Base-by-base conservation (phyloP, 2,888 invertebrate species). In the Dryococelus australis region DNA sequence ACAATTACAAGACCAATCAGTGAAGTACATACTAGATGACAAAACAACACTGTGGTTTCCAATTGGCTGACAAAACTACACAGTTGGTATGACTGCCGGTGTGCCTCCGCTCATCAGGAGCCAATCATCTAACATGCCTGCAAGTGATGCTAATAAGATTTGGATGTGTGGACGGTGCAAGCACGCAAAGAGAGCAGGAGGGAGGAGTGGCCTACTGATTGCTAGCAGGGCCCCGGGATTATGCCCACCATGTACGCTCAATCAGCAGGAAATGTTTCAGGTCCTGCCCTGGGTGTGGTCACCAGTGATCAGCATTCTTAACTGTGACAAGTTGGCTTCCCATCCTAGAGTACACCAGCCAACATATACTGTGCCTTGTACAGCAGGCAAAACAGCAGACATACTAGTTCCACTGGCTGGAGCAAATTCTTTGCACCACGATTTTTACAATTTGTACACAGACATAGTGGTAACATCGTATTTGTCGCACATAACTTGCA, bases 121-220 rank as follows among this genome's bases (percentile, higher is more conserved):
- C 65, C 65, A 65, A n/a, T 65, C 65, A 65, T 24, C n/a, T 65
- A 65, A 65, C 65, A 65, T n/a, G 65, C 65, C 8, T 16, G n/a
- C 65, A n/a, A 65, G 65, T n/a, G 65, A 65, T 65, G 65, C 65
- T 65, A 65, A 65, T n/a, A 65, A 65, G 65, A n/a, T 65, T 65
- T 65, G 24, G 65, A 65, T 65, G 65, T 65, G 1, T 65, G 65
- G 65, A 65, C 8, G 65, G 24, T 24, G 65, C 10, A 65, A 65
- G n/a, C 65, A 65, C 0, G 65, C n/a, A 65, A 8, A n/a, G 65
- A 24, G 20, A 16, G 65, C 24, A 24, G 65, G 10, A 65, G 65
- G 16, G 65, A 3, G 65, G 65, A n/a, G 65, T 65, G 65, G 65
- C 65, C 65, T 8, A n/a, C 65, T 65, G 65, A 65, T 65, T 65